Evolutionary conservation across 2,113 vertebrate genomes (phyloP).

Genomic region (Crotalus viridis): DNA sequence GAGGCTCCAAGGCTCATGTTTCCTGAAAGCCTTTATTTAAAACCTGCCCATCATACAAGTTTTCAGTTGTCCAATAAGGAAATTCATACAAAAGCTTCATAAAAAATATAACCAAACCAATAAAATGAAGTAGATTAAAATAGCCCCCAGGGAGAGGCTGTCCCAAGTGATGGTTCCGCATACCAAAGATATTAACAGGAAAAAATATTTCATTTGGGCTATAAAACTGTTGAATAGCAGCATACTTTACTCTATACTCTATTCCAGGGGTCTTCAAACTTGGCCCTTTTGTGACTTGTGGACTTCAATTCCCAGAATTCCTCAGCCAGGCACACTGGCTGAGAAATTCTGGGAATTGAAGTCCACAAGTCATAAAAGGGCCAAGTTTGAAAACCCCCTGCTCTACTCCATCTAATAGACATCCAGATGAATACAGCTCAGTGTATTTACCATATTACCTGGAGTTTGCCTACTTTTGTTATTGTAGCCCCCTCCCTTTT

Average conservation of each 20-base stretch:
- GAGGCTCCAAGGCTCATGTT: neutral
- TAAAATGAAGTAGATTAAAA: neutral
- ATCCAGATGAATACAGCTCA: neutral
- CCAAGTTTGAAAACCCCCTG: no score
- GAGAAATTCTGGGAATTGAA: no score
- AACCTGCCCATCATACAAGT: neutral
- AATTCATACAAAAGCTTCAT: neutral
- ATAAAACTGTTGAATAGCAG: neutral
- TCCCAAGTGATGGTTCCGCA: neutral
- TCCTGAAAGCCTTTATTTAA: neutral
- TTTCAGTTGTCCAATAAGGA: neutral
- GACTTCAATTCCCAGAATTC: no score
- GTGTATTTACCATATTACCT: neutral
- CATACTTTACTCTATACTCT: neutral
- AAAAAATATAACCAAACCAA: neutral
- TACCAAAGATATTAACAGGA: neutral
- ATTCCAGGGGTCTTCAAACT: no score
- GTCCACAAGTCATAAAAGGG: no score
- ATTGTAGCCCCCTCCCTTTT: neutral
- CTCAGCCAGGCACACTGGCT: no score
- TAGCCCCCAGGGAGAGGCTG: neutral
- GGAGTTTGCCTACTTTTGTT: neutral
- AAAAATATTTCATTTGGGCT: neutral
- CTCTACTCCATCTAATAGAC: neutral
- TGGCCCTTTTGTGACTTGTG: no score